Evolutionary conservation across 1,140 invertebrate species (phyloP), one percentile per base, ranked within the genome.

Genomic region (Cherax quadricarinatus): DNA sequence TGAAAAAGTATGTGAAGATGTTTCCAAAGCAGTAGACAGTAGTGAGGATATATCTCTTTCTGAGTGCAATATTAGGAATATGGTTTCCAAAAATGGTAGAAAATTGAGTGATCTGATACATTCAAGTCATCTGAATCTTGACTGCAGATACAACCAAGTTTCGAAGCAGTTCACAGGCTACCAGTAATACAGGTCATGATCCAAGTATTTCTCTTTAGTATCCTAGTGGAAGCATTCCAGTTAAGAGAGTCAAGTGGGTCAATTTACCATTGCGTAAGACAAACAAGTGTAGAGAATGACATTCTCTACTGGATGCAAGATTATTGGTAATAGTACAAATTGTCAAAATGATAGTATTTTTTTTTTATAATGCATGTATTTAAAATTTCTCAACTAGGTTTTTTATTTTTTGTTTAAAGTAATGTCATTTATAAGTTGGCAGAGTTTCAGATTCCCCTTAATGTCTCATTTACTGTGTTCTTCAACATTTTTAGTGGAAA

Each of bases 271-370:
- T 24, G 9, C 16, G 30, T n/a, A 75, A 75, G 70, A 30, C 6
- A n/a, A 75, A 75, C n/a, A 30, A 30, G 30, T 24, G 24, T 75
- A 30, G 24, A 30, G 24, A 75, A 75, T 6, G 24, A 75, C 24
- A 75, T 75, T 75, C 24, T 75, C 70, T 30, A 24, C 70, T 30
- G 24, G 24, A 75, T 75, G 24, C 70, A 75, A 75, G 70, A 75
- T 75, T 75, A 75, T 24, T 75, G 21, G 70, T 30, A 24, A 24
- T 75, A 75, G 70, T 75, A 75, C 70, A 75, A 75, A 75, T 75
- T 75, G 24, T 75, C n/a, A 6, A 30, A 75, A 9, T 75, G 21
- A 75, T 30, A 6, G 6, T 75, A 7, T 75, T 30, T 30, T 7
- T 30, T 7, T 21, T 75, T 24, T 75, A 9, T 75, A 30, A 75